Evolutionary conservation across 1,140 invertebrate genomes (phyloP), one percentile per base, ranked within the genome.

Genomic region (Gryllus bimaculatus): DNA sequence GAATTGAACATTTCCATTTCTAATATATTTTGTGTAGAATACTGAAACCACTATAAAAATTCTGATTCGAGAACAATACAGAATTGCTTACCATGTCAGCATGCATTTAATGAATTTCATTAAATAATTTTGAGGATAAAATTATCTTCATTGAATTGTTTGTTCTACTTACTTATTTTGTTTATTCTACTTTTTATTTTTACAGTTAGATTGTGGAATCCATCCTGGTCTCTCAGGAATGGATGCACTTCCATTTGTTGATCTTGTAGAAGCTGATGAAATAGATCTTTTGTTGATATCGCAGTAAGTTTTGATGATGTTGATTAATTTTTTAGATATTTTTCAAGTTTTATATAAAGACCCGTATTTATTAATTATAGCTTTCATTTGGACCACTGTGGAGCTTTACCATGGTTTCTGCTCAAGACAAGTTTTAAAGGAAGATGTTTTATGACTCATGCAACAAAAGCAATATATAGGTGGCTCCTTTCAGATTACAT

Each of bases 401-500:
- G 98, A 21, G 98, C 97, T 0, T 86, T 99, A 79, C 98, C 98
- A 0, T 99, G 97, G 96, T 99, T 99, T 85, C 87, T 99, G 18
- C 92, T 94, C 83, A 99, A 99, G 85, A 99, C 98, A 0, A 96
- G 93, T 78, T 99, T 99, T 84, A 98, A 97, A 85, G 98, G 98
- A 7, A 89, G 97, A 81, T 99, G 98, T 85, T 99, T 98, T 84
- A 99, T 99, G 98, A 99, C 98, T 0, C 98, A 99, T 86, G 98
- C 98, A 4, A 99, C 98, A 0, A 99, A 99, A 90, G 98, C 98
- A 20, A 99, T 99, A 83, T 99, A 99, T 85, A 89, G 98, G 82
- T 99, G 98, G 97, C 89, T 99, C 21, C 87, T 99, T 0, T 98
- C 98, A 0, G 98, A 99, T 91, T 99, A 98, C 84, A 99, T 99